A percentile compares a stretch with the other conserved stretches of the same genome.
phyloP scores from a whole-genome alignment of 1,140 invertebrate genomes.

The Gryon sp. region DNA sequence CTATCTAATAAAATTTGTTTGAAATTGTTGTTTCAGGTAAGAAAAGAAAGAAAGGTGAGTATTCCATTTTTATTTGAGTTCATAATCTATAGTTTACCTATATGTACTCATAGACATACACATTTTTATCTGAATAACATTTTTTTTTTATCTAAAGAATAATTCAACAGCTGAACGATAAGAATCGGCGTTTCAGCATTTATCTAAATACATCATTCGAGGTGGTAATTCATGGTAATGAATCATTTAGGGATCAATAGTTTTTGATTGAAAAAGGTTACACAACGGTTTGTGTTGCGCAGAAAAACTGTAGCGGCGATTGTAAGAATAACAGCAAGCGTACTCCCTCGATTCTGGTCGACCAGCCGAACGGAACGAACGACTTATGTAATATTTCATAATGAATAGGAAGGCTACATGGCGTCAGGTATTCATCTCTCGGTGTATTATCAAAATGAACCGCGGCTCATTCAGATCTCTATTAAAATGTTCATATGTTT shows the following conservation, averaged over 20 bases:
- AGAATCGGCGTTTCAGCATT: too few relatives aligned
- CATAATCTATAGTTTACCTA: too few relatives aligned
- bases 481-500: constrained; percentile 14
- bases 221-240: constrained; percentile 21
- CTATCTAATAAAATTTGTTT: too few relatives aligned
- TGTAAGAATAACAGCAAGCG: constrained; percentile 16
- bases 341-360: constrained; percentile 35
- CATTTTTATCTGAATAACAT: too few relatives aligned
- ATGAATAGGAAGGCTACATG: constrained; percentile 36
- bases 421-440: constrained; percentile 53
- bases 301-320: constrained; percentile 36
- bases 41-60: too few relatives aligned
- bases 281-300: constrained; percentile 10
- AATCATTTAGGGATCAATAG: constrained; percentile 32
- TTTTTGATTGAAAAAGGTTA: constrained; percentile 32
- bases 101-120: too few relatives aligned
- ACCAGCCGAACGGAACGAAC: constrained; percentile 34
- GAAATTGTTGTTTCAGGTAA: too few relatives aligned
- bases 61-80: too few relatives aligned
- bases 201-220: neutral
- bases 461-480: too few relatives aligned
- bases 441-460: constrained; percentile 53
- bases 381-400: constrained; percentile 44
- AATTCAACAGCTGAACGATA: neutral
- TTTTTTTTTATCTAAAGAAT: neutral